Conservation (phyloP, 2,888 invertebrate species). For the Pasiphila rectangulata region DNA sequence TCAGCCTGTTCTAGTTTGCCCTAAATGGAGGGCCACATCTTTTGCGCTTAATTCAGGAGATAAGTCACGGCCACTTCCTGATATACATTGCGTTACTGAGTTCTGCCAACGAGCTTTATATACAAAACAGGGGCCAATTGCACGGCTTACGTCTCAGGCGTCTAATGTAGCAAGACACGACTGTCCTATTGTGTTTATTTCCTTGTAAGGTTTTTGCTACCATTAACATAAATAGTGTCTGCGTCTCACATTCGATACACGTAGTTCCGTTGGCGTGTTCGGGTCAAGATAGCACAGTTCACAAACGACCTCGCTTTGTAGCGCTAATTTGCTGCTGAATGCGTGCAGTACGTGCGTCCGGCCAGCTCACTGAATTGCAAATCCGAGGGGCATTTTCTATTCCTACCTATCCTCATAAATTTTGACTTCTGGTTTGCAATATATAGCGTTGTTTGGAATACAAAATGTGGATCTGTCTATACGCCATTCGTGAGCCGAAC, state of each 20-base stretch:
- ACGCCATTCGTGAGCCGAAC: slow-evolving; percentile 22
- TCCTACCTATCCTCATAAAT: slow-evolving; percentile 27
- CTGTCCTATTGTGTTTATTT: slow-evolving; percentile 78
- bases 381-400: slow-evolving; percentile 30
- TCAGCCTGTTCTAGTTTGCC: slow-evolving; percentile 50
- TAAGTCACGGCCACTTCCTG: slow-evolving; percentile 69
- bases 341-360: slow-evolving; percentile 41
- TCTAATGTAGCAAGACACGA: slow-evolving; percentile 73
- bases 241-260: slow-evolving; percentile 68
- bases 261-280: slow-evolving; percentile 54
- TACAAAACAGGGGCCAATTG: slow-evolving; percentile 73
- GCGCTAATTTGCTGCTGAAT: slow-evolving; percentile 51
- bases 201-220: slow-evolving; percentile 75
- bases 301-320: slow-evolving; percentile 47
- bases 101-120: slow-evolving; percentile 75
- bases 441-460: slow-evolving; percentile 28
- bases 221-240: slow-evolving; percentile 74
- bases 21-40: slow-evolving; percentile 49
- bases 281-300: slow-evolving; percentile 46
- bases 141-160: slow-evolving; percentile 63
- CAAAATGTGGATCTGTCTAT: slow-evolving; percentile 27
- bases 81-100: slow-evolving; percentile 67
- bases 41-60: slow-evolving; percentile 56
- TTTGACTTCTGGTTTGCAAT: slow-evolving; percentile 22
- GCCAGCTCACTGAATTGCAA: slow-evolving; percentile 37